Base-by-base conservation (phyloP, 2,113 vertebrate species). In the Thinocorus orbignyianus region DNA sequence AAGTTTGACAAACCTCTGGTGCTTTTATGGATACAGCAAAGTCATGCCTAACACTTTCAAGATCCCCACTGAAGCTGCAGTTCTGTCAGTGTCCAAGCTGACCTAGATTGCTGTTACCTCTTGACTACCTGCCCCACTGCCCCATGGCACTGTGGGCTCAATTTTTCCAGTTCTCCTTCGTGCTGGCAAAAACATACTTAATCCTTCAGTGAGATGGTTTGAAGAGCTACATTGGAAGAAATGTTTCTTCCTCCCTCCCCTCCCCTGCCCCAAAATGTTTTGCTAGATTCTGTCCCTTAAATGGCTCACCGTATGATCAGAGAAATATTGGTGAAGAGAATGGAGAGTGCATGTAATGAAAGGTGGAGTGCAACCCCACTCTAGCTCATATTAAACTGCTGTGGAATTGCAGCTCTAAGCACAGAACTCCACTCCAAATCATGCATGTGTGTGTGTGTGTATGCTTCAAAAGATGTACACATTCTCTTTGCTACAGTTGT, bases 81-180 rank as follows among this genome's bases (percentile, higher is more conserved):
- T 44, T 81, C 72, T 57, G 37, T n/a, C 60, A 41, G 62, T 58
- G 23, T 37, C 65, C 57, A 41, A 79, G 46, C 61, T 82, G 82
- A 51, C 26, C 23, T 14, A 35, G n/a, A 24, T 3, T 93, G 46
- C 13, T 90, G 81, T 48, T 71, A 23, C 5, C n/a, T 61, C 74
- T 71, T 52, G 51, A 57, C 35, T 77, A 26, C 22, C 37, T 84
- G 60, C 8, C 37, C 14, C 48, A 62, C 46, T 79, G 61, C 19
- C 62, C 24, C n/a, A 20, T 0, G 0, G 23, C 23, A 48, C 33
- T 10, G 16, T 33, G 70, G 72, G 26, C 2, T 58, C 55, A 35
- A 49, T 33, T 91, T 91, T 78, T 74, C 73, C 1, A 1, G 5
- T 30, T 90, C n/a, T 87, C 28, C 55, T 6, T 87, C 46, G 52